These are phyloP conservation scores for Penaeus monodon DNA, from an alignment of 2,888 invertebrate genomes.

Conservation along the genomic window DNA sequence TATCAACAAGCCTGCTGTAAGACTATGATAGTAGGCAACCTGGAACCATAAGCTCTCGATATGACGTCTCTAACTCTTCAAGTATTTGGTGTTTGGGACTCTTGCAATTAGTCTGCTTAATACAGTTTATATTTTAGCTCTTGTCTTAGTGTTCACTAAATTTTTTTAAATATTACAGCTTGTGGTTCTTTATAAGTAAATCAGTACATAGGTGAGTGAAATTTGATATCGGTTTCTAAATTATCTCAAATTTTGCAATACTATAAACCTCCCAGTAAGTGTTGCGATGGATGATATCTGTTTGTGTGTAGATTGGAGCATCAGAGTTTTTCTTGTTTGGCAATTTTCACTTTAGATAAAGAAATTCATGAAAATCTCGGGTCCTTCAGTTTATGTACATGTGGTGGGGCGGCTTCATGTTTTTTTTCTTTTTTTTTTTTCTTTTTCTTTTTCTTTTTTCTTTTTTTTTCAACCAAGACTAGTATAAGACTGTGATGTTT, in stretches of 20 bases:
- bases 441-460: no score
- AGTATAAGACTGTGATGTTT: conserved; percentile 50
- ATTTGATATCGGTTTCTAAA: conserved; percentile 22
- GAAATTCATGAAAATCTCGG: not conserved
- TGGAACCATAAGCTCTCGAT: conserved; percentile 3
- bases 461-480: conserved; percentile 25
- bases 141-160: not conserved
- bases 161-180: conserved; percentile 43
- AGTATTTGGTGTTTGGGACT: conserved; percentile 54
- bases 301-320: not conserved
- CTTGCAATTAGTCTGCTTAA: conserved; percentile 37
- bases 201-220: conserved; percentile 36
- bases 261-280: conserved; percentile 21
- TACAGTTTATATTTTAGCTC: not conserved
- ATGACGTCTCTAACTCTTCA: conserved; percentile 22
- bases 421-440: no score
- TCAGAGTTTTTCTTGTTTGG: not conserved
- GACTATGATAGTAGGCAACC: conserved; percentile 3
- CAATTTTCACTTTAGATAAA: not conserved
- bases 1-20: conserved; percentile 10
- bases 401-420: conserved; percentile 56
- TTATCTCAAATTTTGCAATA: conserved; percentile 37
- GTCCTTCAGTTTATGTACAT: conserved; percentile 20
- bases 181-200: conserved; percentile 57
- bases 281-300: conserved; percentile 55